Percentiles rank a stretch among this genome's conserved stretches.
These are phyloP conservation scores for Strigamia maritima DNA, from an alignment of 2,888 invertebrate species.

Conservation along the genomic window DNA sequence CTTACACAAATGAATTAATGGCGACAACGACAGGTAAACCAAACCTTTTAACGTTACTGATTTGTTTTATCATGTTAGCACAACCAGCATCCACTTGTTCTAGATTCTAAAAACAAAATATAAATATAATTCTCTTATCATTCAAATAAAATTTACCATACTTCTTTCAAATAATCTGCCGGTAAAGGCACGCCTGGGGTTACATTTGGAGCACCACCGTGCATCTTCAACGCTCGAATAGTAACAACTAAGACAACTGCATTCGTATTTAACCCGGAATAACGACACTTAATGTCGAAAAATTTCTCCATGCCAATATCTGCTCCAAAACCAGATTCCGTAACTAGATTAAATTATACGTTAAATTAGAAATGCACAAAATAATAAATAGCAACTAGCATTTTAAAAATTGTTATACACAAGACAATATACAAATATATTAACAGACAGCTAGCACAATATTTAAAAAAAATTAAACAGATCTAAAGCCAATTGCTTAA, in stretches of 20 bases:
- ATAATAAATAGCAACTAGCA: no score
- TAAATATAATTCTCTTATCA: not conserved
- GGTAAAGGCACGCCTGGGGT: slow-evolving; percentile 78
- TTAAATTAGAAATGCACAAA: no score
- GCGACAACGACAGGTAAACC: slow-evolving; percentile 93
- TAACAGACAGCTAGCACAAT: no score
- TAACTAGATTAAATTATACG: slow-evolving; percentile 61
- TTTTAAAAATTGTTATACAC: no score
- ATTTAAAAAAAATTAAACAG: no score
- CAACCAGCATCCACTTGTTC: slow-evolving; percentile 80
- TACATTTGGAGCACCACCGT: slow-evolving; percentile 93
- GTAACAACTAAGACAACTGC: slow-evolving; percentile 91
- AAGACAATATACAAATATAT: no score
- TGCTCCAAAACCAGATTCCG: slow-evolving; percentile 98
- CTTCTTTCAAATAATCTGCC: slow-evolving; percentile 69
- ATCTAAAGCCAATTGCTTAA: no score
- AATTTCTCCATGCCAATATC: slow-evolving; percentile 99
- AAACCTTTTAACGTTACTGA: slow-evolving; percentile 82
- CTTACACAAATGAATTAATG: slow-evolving; percentile 79
- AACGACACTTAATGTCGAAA: slow-evolving; percentile 92
- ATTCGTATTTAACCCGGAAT: slow-evolving; percentile 78
- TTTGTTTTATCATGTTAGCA: slow-evolving; percentile 87
- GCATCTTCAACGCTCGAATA: slow-evolving; percentile 95
- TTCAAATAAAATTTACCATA: slow-evolving; percentile 41
- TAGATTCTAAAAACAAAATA: slow-evolving; percentile 63